These are phyloP conservation scores for Gryllus longicercus DNA, from an alignment of 2,888 invertebrate genomes.

Conservation along the genomic window DNA sequence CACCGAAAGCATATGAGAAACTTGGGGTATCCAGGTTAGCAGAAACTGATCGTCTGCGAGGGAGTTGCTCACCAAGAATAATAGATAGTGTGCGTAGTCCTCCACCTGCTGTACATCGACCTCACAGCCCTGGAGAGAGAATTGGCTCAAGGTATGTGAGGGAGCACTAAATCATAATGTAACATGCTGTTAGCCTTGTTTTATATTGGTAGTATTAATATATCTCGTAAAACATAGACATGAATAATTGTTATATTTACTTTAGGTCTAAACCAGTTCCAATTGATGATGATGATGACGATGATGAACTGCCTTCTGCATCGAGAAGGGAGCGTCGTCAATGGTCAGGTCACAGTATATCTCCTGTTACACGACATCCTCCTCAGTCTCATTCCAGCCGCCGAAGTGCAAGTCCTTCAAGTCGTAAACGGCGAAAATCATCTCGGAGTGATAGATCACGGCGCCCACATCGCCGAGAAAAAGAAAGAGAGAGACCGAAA, in stretches of 20 bases:
- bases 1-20: conserved; percentile 55
- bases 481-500: conserved; percentile 30
- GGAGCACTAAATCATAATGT: too few species aligned
- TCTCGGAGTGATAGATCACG: conserved; percentile 30
- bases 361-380: background rate
- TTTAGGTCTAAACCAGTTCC: conserved; percentile 4
- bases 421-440: conserved; percentile 37
- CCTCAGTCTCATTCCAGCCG: conserved; percentile 17
- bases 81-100: conserved; percentile 23
- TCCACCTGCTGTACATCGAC: conserved; percentile 11
- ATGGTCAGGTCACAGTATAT: background rate
- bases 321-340: background rate
- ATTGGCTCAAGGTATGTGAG: background rate
- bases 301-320: background rate
- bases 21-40: conserved; percentile 50
- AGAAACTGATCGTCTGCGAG: conserved; percentile 44
- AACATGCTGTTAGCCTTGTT: too few species aligned
- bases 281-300: conserved; percentile 22
- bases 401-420: conserved; percentile 40
- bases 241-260: background rate
- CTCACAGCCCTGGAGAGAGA: background rate
- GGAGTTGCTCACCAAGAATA: conserved; percentile 35
- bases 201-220: too few species aligned
- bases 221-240: too few species aligned
- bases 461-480: conserved; percentile 29